Evolutionary conservation across 2,797 vertebrate species (phyloP), one percentile per base, ranked within the genome.

Genomic region (Chloroceryle amazona): DNA sequence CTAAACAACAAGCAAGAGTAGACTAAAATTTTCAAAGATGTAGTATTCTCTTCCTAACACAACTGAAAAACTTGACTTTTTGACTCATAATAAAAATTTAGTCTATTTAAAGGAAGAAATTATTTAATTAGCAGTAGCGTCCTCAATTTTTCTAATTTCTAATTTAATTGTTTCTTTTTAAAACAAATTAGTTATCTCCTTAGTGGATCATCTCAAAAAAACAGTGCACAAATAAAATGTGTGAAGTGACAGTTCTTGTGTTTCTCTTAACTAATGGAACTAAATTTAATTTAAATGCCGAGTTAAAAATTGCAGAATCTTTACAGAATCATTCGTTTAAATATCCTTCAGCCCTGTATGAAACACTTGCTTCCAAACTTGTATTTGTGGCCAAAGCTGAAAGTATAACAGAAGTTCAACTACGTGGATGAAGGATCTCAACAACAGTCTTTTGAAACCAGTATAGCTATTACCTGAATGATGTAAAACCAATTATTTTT

Each of bases 231-330:
- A 82, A 62, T 52, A 51, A 82, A 51, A 22, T 26, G 25, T 26
- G 49, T 51, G 49, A 26, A 51, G 23, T 51, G 49, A 51, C 14
- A 51, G 49, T 12, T 51, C 13, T 15, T 51, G 26, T 14, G 49
- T 51, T 81, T 70, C 35, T 41, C 31, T 49, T 58, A 52, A 35
- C 12, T 22, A 90, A 78, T 5, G 29, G 28, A 74, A 26, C 6
- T 54, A 72, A 51, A 67, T 72, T 14, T 35, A 47, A 62, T 8
- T 91, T 26, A 31, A 41, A 9, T 80, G 19, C 5, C 23, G 9
- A 52, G 20, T 61, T 72, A 16, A 93, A 86, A 68, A 52, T 0
- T 31, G 6, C 17, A 51, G 4, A 55, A 72, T 0, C 0, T 6
- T 42, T 14, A 39, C 22, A 15, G 26, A 35, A 44, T 20, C 1